Base-by-base conservation (phyloP, 2,113 vertebrate genomes). In the Isurus oxyrinchus region DNA sequence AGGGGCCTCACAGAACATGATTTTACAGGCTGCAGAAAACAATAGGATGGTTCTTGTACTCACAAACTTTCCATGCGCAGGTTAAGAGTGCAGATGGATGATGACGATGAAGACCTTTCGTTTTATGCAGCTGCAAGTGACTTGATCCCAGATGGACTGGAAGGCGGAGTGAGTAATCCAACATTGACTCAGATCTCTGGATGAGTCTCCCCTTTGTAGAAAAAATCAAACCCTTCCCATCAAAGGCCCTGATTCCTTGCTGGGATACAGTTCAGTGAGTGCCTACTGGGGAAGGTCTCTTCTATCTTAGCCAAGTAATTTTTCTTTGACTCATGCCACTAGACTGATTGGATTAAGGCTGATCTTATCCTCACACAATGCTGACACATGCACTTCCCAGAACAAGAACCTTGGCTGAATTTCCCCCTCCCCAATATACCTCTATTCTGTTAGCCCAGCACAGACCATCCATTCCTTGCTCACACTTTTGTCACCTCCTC, bases 121-220 rank as follows among this genome's bases (percentile, higher is more conserved):
- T 99, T 99, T 97, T 31, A 96, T 57, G 97, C 97, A 2, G 96
- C 96, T 0, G 98, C 99, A 7, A 98, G 98, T 55, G 98, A 99
- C 97, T 98, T 99, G 97, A 96, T 99, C 49, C 97, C 96, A 0
- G 96, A 96, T 49, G 97, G 97, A 7, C 96, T 97, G 67, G 96
- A 97, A 90, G 97, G 87, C 66, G 96, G 97, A 97, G 98, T 98
- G 31, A 72, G 97, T 94, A 81, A 44, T 49, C 16, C 11, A 67
- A 55, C 55, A n/a, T n/a, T 35, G 1, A n/a, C 27, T 90, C 49
- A 61, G 88, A 93, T 59, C 57, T 61, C 31, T 14, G 57, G 57
- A n/a, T 16, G 19, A 63, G 59, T 6, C 8, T 66, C 14, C 35
- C 21, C 19, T 66, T 91, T 81, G 11, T 31, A 76, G 35, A 81